phyloP scores from a whole-genome alignment of 1,140 invertebrate genomes.

The Hyles vespertilio region DNA sequence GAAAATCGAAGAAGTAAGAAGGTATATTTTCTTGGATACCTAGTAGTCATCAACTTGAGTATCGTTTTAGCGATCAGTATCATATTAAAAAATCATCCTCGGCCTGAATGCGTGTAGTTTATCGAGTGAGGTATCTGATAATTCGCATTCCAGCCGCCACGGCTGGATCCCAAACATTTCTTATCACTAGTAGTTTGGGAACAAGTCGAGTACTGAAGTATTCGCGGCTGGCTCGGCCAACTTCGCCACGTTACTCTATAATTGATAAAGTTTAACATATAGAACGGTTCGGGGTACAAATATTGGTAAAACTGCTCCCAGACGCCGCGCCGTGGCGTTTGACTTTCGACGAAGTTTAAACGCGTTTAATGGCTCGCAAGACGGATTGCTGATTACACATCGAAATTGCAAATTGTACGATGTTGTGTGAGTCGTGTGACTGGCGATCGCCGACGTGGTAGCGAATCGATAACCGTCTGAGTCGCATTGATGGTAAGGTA shows the following conservation, averaged over 20 bases:
- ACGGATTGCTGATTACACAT: conserved; percentile 40
- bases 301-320: conserved; percentile 47
- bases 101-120: no score
- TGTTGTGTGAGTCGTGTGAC: no score
- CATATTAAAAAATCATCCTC: no score
- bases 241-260: conserved; percentile 51
- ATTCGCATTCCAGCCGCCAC: conserved; percentile 21
- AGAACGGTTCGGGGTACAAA: conserved; percentile 34
- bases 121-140: not conserved
- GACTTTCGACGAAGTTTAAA: conserved; percentile 26
- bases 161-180: conserved; percentile 26
- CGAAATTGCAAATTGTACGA: conserved; percentile 27
- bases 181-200: conserved; percentile 29
- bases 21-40: no score
- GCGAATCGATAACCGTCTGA: no score
- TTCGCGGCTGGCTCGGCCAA: conserved; percentile 26
- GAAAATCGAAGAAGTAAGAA: no score
- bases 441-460: no score
- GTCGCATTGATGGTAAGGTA: no score
- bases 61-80: no score
- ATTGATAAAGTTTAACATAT: conserved; percentile 65
- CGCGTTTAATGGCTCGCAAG: conserved; percentile 35
- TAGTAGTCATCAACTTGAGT: no score
- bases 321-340: conserved; percentile 12
- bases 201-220: conserved; percentile 22